Evolutionary conservation across 2,797 vertebrate species (phyloP).

Genomic region (Hyperoplus lanceolatus): DNA sequence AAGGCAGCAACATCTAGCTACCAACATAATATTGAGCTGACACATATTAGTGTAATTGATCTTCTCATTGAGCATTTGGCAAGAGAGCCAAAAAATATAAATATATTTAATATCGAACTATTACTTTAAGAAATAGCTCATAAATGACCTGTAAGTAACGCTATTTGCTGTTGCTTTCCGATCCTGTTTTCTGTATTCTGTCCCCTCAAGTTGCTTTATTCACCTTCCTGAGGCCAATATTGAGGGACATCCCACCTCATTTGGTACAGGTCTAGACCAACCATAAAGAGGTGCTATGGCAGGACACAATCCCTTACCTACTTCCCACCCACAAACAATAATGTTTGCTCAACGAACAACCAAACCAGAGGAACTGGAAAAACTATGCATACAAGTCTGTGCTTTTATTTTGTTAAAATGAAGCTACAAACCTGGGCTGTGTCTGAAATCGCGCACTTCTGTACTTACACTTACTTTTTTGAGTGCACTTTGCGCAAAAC

Average conservation of each 20-base stretch:
- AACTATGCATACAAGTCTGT: not conserved
- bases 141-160: not conserved
- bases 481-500: no score
- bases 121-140: not conserved
- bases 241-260: not conserved
- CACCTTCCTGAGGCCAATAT: not conserved
- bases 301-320: not conserved
- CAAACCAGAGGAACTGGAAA: not conserved
- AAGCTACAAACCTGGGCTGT: constrained; percentile 23
- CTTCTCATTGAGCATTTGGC: not conserved
- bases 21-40: not conserved
- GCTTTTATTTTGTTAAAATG: constrained; percentile 13
- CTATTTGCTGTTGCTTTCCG: not conserved
- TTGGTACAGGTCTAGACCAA: not conserved
- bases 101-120: not conserved
- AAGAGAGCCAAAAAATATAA: not conserved
- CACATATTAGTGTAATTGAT: not conserved
- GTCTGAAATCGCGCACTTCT: no score
- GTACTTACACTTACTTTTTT: no score
- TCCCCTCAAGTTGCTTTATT: not conserved
- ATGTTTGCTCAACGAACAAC: not conserved
- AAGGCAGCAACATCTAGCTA: not conserved
- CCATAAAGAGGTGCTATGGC: not conserved
- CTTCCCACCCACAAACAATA: not conserved
- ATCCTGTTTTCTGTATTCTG: not conserved